phyloP scores from a whole-genome alignment of 2,797 vertebrate species.

The Synanceia verrucosa region DNA sequence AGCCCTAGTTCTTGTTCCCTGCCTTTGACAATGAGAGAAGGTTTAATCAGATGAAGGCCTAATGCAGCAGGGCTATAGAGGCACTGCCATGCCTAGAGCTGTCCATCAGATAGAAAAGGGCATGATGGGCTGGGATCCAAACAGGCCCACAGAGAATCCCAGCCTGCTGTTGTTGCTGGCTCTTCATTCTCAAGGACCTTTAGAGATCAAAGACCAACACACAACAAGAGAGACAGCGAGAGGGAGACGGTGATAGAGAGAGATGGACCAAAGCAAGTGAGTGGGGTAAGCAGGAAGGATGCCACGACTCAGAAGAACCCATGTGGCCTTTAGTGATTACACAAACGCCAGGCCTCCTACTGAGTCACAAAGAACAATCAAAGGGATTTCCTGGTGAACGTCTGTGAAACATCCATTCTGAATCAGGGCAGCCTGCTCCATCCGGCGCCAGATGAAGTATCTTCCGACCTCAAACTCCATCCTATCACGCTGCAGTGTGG shows the following conservation, averaged over 20 bases:
- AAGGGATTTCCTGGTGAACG: slow-evolving; percentile 77
- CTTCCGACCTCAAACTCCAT: slow-evolving; percentile 71
- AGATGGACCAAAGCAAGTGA: slow-evolving; percentile 69
- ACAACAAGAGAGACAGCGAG: slow-evolving; percentile 77
- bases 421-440: slow-evolving; percentile 63
- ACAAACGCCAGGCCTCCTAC: slow-evolving; percentile 73
- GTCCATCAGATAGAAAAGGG: slow-evolving; percentile 83
- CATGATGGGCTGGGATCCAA: slow-evolving; percentile 82
- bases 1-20: slow-evolving; percentile 62
- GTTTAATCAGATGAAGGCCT: slow-evolving; percentile 75
- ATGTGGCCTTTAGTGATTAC: slow-evolving; percentile 80
- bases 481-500: slow-evolving; percentile 70
- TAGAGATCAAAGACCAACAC: slow-evolving; percentile 86
- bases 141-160: slow-evolving; percentile 80
- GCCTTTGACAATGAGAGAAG: slow-evolving; percentile 69
- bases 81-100: slow-evolving; percentile 76
- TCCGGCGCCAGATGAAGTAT: slow-evolving; percentile 70
- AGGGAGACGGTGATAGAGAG: slow-evolving; percentile 60
- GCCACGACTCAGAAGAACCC: slow-evolving; percentile 78
- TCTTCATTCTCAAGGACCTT: slow-evolving; percentile 87
- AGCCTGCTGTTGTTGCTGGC: slow-evolving; percentile 81
- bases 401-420: slow-evolving; percentile 69
- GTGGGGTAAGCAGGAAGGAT: slow-evolving; percentile 71
- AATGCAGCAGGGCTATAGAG: slow-evolving; percentile 66
- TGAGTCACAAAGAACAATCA: slow-evolving; percentile 77